These are phyloP conservation scores for Protomyctophum bolini DNA, from an alignment of 2,113 vertebrate genomes.

Conservation along the genomic window DNA sequence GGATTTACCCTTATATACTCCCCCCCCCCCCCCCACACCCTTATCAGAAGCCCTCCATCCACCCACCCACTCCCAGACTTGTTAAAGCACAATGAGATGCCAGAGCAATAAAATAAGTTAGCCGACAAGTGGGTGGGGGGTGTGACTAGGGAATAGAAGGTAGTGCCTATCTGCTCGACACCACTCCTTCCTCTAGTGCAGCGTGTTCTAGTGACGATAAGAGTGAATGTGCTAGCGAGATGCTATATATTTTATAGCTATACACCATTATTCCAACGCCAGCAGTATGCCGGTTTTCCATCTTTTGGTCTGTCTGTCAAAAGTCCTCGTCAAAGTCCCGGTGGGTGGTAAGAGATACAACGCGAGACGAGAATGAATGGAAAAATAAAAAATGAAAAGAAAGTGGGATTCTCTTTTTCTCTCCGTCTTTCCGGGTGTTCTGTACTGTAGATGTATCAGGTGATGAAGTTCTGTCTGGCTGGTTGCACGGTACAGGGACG, in stretches of 20 bases:
- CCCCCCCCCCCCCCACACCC: slow-evolving; percentile 11
- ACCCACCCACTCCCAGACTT: slow-evolving; percentile 17
- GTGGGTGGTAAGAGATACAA: slow-evolving; percentile 19
- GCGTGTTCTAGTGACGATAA: slow-evolving; percentile 44
- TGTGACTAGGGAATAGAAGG: slow-evolving; percentile 20
- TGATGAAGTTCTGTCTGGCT: slow-evolving; percentile 31
- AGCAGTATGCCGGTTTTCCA: slow-evolving; percentile 37
- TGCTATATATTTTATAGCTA: slow-evolving; percentile 29
- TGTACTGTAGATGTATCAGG: background rate
- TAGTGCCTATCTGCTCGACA: slow-evolving; percentile 24
- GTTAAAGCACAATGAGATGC: slow-evolving; percentile 44
- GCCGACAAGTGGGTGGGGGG: slow-evolving; percentile 39
- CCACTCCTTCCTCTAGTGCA: slow-evolving; percentile 23
- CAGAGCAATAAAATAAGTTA: slow-evolving; percentile 37
- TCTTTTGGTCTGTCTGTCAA: slow-evolving; percentile 52
- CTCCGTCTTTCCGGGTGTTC: background rate
- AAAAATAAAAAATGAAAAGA: slow-evolving; percentile 30
- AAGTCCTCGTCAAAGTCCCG: slow-evolving; percentile 56
- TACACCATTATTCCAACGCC: slow-evolving; percentile 40
- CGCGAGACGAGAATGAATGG: slow-evolving; percentile 5
- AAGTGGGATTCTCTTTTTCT: slow-evolving; percentile 27
- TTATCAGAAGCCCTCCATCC: slow-evolving; percentile 9
- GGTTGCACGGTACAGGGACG: slow-evolving; percentile 9
- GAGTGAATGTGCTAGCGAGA: slow-evolving; percentile 52
- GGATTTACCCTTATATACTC: slow-evolving; percentile 28